Evolutionary conservation across 2,888 invertebrate species (phyloP).

Genomic region (Invenusta paracnida): DNA sequence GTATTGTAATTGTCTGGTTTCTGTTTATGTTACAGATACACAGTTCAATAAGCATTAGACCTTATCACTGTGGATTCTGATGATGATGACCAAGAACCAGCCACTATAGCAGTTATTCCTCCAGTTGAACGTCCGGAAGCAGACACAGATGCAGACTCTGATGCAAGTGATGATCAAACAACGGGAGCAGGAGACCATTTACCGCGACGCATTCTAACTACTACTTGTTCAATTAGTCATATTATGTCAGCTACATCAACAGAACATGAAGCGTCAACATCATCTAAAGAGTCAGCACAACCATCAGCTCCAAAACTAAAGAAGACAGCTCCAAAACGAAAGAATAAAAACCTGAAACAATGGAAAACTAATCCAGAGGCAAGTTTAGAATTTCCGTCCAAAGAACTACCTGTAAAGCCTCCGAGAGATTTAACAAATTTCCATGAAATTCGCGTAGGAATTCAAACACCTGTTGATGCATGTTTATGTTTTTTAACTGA

Average conservation of each 20-base stretch:
- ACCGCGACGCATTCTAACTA: background rate
- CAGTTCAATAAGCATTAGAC: background rate
- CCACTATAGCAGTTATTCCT: background rate
- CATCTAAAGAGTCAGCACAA: background rate
- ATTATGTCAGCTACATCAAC: background rate
- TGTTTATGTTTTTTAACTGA: constrained; percentile 6
- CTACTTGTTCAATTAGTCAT: background rate
- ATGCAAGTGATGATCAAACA: constrained; percentile 5
- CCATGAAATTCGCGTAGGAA: background rate
- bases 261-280: background rate
- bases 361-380: background rate
- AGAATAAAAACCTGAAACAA: background rate
- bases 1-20: background rate
- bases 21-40: background rate
- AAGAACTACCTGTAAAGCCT: background rate
- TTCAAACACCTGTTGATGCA: background rate
- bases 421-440: background rate
- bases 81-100: background rate
- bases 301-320: background rate
- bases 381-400: constrained; percentile 12
- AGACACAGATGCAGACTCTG: constrained; percentile 10
- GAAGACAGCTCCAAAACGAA: background rate
- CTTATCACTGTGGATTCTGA: background rate
- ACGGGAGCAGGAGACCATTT: too few relatives aligned
- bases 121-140: background rate